Base-by-base conservation (phyloP, 2,113 vertebrate genomes). In the Mastomys natalensis region DNA sequence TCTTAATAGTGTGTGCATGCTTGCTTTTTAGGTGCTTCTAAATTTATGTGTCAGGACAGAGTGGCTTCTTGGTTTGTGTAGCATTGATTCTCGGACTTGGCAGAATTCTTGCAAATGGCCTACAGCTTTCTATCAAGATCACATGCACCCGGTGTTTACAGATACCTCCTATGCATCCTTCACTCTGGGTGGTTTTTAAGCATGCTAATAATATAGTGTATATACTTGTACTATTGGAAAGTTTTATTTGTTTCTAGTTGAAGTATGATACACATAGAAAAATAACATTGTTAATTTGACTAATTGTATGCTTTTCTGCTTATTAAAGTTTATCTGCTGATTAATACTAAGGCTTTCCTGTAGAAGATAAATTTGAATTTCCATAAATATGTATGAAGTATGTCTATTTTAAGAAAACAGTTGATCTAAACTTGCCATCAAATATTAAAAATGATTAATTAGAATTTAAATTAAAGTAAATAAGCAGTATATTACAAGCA, bases 331-430 rank as follows among this genome's bases (percentile, higher is more conserved):
- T 91, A 84, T 72, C 22, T 91, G 21, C 77, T 97, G 34, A 93
- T 87, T 91, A 94, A 92, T 95, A 55, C 70, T 92, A 53, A 95
- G 45, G 64, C 40, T 80, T 3, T 89, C 94, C 86, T 87, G 87
- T 81, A 86, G 53, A 93, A 96, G 40, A 89, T 62, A 94, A 84
- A 92, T 95, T 92, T 95, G 77, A 95, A 86, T 96, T 96, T 95
- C 43, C 94, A 17, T 89, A 89, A 97, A 84, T 95, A 91, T 94
- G 17, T 93, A 58, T 97, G 77, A 93, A 93, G 92, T 73, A 84
- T 66, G 10, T 87, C 22, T 95, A 60, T 91, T 96, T 91, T 96
- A 93, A 89, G 19, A 90, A 93, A 85, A 43, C 26, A 82, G 31
- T 93, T 77, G 70, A 9, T 96, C 64, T 87, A 72, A 95, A 93